Conservation (phyloP, 2,888 invertebrate genomes). For the Folsomia candida region DNA sequence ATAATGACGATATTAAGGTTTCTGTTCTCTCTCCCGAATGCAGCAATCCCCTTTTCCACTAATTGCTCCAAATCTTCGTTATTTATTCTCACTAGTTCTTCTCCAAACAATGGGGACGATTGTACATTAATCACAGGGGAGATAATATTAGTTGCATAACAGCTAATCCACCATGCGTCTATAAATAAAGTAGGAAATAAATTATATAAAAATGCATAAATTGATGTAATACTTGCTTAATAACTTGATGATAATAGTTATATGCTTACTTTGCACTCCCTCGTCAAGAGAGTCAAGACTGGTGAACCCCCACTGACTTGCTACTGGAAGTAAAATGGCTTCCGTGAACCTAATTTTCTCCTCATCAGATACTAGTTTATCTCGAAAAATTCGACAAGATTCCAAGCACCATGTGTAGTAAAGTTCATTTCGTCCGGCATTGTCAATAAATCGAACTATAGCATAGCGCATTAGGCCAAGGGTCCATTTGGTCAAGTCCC, state of each 20-base stretch:
- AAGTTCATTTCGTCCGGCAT: constrained; percentile 14
- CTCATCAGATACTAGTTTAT: constrained; percentile 66
- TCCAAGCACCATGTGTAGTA: constrained; percentile 71
- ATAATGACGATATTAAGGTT: constrained; percentile 65
- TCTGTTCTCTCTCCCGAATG: constrained; percentile 65
- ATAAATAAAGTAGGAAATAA: background rate
- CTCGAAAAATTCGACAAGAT: constrained; percentile 71
- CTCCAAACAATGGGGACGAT: constrained; percentile 43
- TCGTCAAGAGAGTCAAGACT: constrained; percentile 14
- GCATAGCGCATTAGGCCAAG: constrained; percentile 65
- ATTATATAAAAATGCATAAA: no score
- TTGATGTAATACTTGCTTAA: no score
- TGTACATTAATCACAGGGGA: constrained; percentile 8
- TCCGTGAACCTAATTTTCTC: constrained; percentile 66
- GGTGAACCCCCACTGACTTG: constrained; percentile 54
- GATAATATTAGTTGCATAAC: constrained; percentile 8
- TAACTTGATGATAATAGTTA: background rate
- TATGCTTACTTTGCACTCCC: background rate
- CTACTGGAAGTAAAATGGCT: constrained; percentile 60
- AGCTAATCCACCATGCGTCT: constrained; percentile 26
- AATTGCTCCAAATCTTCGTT: constrained; percentile 64
- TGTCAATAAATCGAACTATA: constrained; percentile 31
- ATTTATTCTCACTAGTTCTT: constrained; percentile 50
- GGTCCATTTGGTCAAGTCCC: constrained; percentile 73
- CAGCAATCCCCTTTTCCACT: constrained; percentile 63